Evolutionary conservation across 1,140 invertebrate genomes (phyloP), one percentile per base, ranked within the genome.

Genomic region (Papilio glaucus): DNA sequence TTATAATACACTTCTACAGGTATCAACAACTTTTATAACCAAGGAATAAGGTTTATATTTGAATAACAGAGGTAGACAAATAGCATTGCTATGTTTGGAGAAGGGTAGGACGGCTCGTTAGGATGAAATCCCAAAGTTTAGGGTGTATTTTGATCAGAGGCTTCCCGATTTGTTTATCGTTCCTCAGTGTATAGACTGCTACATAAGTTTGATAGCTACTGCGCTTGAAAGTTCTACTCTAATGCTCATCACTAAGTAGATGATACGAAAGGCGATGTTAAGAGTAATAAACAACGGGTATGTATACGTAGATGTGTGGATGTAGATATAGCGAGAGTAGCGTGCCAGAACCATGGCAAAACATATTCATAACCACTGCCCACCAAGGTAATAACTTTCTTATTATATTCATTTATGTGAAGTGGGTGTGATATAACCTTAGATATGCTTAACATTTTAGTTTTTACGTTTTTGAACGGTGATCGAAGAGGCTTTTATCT

Each of bases 61-160:
- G 10, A 37, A 9, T 57, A 21, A 41, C 12, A 45, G 7, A 13
- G 12, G 18, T 39, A 1, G 6, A 8, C 9, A 41, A 3, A 12
- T 3, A 0, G 41, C n/a, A 49, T 13, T n/a, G 26, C 1, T 70
- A 68, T 63, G 10, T 76, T 74, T 75, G 70, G 74, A 4, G 33
- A 67, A 67, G 69, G 72, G 76, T 77, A 71, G 37, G 21, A 68
- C 49, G 38, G 74, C 79, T 88, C 80, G 86, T 88, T 88, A 88
- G 85, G 77, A 74, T 63, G 76, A 72, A 71, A 74, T 75, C 71
- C 74, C 77, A 74, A 75, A 77, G 73, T 82, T 80, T 76, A 75
- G 74, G 73, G 72, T 74, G 72, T 60, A 74, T 70, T 57, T 38
- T 73, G 79, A 76, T 77, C 73, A 77, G 61, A 72, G 72, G 70